Evolutionary conservation across 2,888 invertebrate genomes (phyloP), one percentile per base, ranked within the genome.

Genomic region (Eristalis intricaria): DNA sequence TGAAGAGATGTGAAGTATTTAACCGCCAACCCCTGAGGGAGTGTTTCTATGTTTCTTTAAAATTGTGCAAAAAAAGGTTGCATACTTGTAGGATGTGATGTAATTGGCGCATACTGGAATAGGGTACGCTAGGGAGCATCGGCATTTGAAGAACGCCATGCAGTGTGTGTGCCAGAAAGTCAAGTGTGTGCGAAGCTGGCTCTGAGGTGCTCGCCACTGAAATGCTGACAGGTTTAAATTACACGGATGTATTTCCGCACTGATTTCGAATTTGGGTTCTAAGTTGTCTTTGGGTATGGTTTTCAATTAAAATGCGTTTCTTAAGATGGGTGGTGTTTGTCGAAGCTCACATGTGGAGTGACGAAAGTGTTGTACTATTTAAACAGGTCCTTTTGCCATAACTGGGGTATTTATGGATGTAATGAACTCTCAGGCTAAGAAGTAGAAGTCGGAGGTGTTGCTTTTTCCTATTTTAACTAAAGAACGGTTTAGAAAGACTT

Each of bases 71-170:
- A 29, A 73, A 73, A 15, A 50, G 4, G 2, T 61, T 84, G 84
- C 84, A 70, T 84, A 84, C 50, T 84, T 68, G 70, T 73, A 71
- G 85, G 84, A 40, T 56, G 38, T 10, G 32, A 11, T 22, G 66
- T 50, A 38, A 50, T 43, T 60, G 60, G 29, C 35, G 15, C n/a
- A 0, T 15, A 26, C 43, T 56, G 75, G 15, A 61, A 58, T 69
- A 75, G 80, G 61, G 61, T 69, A 50, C n/a, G n/a, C 38, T 32
- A 75, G 74, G 81, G 74, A 56, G 74, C 80, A 56, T 56, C 74
- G 38, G 13, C 60, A 38, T 60, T n/a, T 69, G 32, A 56, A 69
- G 60, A 22, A 58, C 58, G 11, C 23, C 23, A 23, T 60, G 26
- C 15, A 60, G 50, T 50, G 50, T 60, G 60, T 60, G 60, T 60